phyloP scores from a whole-genome alignment of 2,888 invertebrate species.

The Nysson spinosus region DNA sequence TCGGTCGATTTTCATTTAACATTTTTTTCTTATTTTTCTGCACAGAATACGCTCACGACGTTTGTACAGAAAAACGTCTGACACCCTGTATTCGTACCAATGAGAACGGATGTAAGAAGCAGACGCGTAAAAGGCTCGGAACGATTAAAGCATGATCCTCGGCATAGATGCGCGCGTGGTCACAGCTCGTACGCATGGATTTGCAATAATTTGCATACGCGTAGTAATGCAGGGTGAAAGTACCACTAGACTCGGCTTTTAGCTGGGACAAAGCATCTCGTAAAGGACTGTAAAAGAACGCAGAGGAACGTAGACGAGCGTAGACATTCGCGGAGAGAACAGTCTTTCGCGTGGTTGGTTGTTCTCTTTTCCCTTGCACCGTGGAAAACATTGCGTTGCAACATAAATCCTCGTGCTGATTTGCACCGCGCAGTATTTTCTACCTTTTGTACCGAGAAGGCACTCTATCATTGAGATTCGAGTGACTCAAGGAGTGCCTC shows the following conservation, averaged over 20 bases:
- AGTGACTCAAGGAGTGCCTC: too few species aligned
- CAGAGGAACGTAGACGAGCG: background rate
- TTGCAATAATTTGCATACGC: conserved; percentile 42
- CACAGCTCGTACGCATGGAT: conserved; percentile 21
- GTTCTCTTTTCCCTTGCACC: background rate
- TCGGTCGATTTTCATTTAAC: too few species aligned
- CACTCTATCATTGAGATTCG: too few species aligned
- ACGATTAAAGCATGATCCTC: conserved; percentile 19
- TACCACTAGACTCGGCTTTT: conserved; percentile 35
- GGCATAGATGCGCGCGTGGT: conserved; percentile 29
- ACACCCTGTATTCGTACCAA: too few species aligned
- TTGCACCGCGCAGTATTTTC: background rate
- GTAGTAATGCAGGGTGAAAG: conserved; percentile 46
- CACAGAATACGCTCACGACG: too few species aligned
- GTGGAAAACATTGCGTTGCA: conserved; percentile 1
- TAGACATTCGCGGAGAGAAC: background rate
- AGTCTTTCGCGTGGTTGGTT: background rate
- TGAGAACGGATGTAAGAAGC: background rate
- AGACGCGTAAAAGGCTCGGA: conserved; percentile 33
- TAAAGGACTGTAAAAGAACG: background rate
- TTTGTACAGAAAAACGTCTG: too few species aligned
- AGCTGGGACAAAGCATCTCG: conserved; percentile 28
- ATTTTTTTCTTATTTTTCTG: too few species aligned
- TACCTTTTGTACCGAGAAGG: too few species aligned
- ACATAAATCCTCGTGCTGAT: conserved; percentile 3